A percentile compares a stretch with the other conserved stretches of the same genome.
Conservation (phyloP, 2,797 vertebrate species). For the Holocentrus rufus region DNA sequence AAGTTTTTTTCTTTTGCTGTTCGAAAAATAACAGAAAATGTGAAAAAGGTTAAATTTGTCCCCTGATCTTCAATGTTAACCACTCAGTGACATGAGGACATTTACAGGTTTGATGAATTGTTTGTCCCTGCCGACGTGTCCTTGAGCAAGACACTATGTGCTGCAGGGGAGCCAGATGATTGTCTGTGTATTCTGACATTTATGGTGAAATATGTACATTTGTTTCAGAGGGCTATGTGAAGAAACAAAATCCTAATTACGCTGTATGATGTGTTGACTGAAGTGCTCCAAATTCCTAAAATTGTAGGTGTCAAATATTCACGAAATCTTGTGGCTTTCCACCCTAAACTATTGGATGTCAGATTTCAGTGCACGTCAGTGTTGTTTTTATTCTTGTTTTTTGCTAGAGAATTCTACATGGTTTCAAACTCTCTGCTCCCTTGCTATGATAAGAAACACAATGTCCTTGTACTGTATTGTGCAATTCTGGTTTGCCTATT, state of each 20-base stretch:
- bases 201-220: not conserved
- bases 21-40: no score
- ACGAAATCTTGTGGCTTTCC: conserved; percentile 40
- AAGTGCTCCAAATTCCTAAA: not conserved
- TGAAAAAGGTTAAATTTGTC: no score
- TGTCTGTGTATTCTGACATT: not conserved
- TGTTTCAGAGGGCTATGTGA: not conserved
- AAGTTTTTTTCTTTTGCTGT: no score
- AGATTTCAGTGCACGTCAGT: conserved; percentile 66
- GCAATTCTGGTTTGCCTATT: conserved; percentile 85
- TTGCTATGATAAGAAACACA: conserved; percentile 80
- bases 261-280: not conserved
- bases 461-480: conserved; percentile 89
- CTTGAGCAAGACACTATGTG: no score
- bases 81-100: no score
- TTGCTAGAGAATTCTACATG: conserved; percentile 22
- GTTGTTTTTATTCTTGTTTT: conserved; percentile 50
- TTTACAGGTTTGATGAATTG: not conserved
- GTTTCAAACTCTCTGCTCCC: conserved; percentile 53
- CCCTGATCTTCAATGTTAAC: no score
- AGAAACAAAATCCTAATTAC: not conserved
- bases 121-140: not conserved
- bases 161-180: no score
- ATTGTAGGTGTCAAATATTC: not conserved
- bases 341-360: conserved; percentile 53